Base-by-base conservation (phyloP, 2,797 vertebrate genomes). In the Tenualosa ilisha region DNA sequence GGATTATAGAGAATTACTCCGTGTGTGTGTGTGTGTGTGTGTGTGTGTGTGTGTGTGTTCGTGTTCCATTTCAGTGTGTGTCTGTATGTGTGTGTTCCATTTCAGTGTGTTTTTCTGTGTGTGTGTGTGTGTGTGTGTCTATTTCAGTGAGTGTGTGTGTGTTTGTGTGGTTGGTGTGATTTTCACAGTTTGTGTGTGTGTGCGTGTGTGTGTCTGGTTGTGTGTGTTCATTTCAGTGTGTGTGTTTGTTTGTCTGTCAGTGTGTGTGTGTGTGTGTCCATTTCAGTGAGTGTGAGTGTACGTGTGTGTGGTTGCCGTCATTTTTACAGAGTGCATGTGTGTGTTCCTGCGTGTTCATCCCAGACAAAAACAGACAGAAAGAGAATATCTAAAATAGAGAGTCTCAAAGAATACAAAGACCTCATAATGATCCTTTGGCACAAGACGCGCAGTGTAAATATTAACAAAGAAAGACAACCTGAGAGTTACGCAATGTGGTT, bases 381-480 rank as follows among this genome's bases (percentile, higher is more conserved):
- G 68, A 4, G 31, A 40, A 79, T 40, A 79, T 79, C 50, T 51
- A 9, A 46, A 46, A 79, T 7, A 46, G 6, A 79, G 72, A 46
- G 11, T 22, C 43, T 20, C 72, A 46, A 79, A 46, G 20, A 9
- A 46, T 51, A 51, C 1, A 75, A 46, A 79, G 40, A 79, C 37
- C 72, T 79, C 31, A 17, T 75, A 31, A 20, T 75, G 68, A 40
- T 75, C 68, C 68, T 75, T 43, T 22, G 72, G 72, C 17, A 46
- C 40, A 46, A 22, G 72, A 20, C 15, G 20, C 0, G 72, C 37
- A 46, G 72, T 79, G 72, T 79, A 79, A 79, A 79, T 46, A 46
- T 79, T 79, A 43, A 22, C 72, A 43, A 79, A 46, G 72, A 46
- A 79, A 79, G 72, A 79, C 72, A 79, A 46, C 72, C 72, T 79